Evolutionary conservation across 2,113 vertebrate species (phyloP).

Genomic region (Rhizomys pruinosus): DNA sequence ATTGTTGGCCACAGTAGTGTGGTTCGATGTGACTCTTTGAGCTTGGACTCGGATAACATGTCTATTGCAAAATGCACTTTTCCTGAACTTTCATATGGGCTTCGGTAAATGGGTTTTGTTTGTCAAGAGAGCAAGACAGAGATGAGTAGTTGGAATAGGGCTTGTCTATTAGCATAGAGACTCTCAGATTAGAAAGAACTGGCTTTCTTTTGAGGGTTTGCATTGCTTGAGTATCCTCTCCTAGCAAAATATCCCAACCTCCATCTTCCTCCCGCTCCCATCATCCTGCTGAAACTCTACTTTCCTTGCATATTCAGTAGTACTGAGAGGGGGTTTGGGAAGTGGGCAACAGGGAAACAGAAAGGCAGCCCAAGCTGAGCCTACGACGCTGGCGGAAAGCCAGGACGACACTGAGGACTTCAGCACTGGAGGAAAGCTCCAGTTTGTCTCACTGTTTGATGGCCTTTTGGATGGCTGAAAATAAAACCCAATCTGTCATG

Average conservation of each 20-base stretch:
- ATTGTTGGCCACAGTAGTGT: neutral
- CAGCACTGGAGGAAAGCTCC: slow-evolving; percentile 49
- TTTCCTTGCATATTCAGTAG: neutral
- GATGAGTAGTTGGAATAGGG: slow-evolving; percentile 6
- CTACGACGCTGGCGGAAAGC: slow-evolving; percentile 1
- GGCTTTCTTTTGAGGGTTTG: slow-evolving; percentile 6
- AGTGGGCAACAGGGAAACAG: neutral
- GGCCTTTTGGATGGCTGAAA: slow-evolving; percentile 64
- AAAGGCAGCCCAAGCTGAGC: slow-evolving; percentile 13
- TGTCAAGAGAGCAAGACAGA: neutral
- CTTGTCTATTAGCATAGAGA: slow-evolving; percentile 49
- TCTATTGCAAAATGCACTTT: slow-evolving; percentile 11
- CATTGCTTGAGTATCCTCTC: neutral
- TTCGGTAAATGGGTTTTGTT: slow-evolving; percentile 47
- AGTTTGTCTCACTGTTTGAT: slow-evolving; percentile 68
- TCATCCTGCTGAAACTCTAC: neutral
- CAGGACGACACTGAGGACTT: slow-evolving; percentile 33
- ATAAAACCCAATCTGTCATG: slow-evolving; percentile 72
- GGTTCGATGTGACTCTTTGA: slow-evolving; percentile 38
- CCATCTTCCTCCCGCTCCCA: neutral
- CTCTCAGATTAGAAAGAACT: slow-evolving; percentile 1
- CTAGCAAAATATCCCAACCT: neutral
- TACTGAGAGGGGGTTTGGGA: slow-evolving; percentile 7
- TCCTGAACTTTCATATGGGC: slow-evolving; percentile 22
- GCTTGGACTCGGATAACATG: neutral